Evolutionary conservation across 2,888 invertebrate species (phyloP), one percentile per base, ranked within the genome.

Genomic region (Pyrrhosoma nymphula): DNA sequence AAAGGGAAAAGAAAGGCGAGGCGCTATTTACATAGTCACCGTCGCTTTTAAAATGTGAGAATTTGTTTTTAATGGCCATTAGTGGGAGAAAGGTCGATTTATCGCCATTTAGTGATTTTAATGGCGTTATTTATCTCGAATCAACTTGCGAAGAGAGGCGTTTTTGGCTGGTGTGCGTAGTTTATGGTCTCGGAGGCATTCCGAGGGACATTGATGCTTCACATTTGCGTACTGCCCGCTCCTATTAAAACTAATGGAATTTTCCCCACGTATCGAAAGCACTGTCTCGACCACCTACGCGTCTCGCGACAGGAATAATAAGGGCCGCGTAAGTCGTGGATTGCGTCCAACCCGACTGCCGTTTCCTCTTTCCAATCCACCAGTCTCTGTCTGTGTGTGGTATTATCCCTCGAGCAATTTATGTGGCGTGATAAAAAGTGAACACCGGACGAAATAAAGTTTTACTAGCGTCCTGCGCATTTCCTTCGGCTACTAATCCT

Each of bases 201-300:
- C 82, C 82, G 35, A 82, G 14, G 26, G 35, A 16, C 35, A 35
- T 82, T 35, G 82, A 35, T 35, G 82, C 30, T 35, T 82, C 82
- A 16, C 82, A 82, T 82, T 82, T 35, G 82, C 35, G 35, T 82
- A 35, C 82, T 35, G 82, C 82, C 35, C 35, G 16, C 82, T 23
- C 82, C 82, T 35, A 82, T 82, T 82, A 82, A 82, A 82, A 82
- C 26, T 82, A 82, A 82, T 82, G 82, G 82, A 82, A 82, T 82
- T 82, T 82, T 35, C 82, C 35, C 16, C 82, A 82, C 82, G 82
- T 82, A 82, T 82, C n/a, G 82, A 82, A 82, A 82, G 82, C 82
- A 82, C 30, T 82, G 82, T 82, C 89, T 56, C 35, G 60, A 14
- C 56, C 91, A 91, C 91, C 91, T 91, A 63, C 91, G 63, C 91